Percentiles rank a stretch among this genome's conserved stretches.
Conservation (phyloP, 2,113 vertebrate species). For the Ceratotherium simum region DNA sequence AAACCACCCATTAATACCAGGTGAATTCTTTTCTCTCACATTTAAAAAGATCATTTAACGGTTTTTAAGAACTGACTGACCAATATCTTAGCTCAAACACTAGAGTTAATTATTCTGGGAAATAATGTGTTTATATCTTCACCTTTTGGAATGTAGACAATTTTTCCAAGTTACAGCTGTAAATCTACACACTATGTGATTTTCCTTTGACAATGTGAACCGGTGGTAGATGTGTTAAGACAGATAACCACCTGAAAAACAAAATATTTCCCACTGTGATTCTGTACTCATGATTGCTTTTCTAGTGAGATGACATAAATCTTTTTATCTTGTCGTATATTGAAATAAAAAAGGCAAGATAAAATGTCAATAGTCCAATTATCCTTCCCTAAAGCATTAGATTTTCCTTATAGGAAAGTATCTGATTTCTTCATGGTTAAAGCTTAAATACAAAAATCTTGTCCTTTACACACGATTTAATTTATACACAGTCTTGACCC, state of each 20-base stretch:
- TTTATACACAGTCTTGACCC: background rate
- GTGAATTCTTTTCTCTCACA: background rate
- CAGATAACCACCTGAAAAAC: constrained; percentile 58
- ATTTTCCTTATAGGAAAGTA: constrained; percentile 55
- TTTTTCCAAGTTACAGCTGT: constrained; percentile 28
- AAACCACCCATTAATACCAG: background rate
- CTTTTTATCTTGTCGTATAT: constrained; percentile 16
- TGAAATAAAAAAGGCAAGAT: constrained; percentile 38
- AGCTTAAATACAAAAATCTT: background rate
- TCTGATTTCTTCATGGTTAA: background rate
- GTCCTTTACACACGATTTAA: constrained; percentile 50
- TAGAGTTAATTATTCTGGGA: background rate
- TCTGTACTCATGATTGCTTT: constrained; percentile 56
- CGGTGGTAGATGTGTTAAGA: constrained; percentile 23
- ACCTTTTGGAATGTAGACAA: constrained; percentile 14
- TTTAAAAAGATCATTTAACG: background rate
- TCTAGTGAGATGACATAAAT: constrained; percentile 59
- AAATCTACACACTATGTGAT: background rate
- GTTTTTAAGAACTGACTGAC: background rate
- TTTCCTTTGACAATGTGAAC: constrained; percentile 35
- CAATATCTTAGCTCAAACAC: background rate
- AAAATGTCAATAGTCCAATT: constrained; percentile 24
- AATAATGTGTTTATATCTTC: background rate
- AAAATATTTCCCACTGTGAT: constrained; percentile 49
- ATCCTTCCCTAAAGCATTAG: background rate